Conservation (phyloP, 2,797 vertebrate genomes). For the Acrossocheilus fasciatus region DNA sequence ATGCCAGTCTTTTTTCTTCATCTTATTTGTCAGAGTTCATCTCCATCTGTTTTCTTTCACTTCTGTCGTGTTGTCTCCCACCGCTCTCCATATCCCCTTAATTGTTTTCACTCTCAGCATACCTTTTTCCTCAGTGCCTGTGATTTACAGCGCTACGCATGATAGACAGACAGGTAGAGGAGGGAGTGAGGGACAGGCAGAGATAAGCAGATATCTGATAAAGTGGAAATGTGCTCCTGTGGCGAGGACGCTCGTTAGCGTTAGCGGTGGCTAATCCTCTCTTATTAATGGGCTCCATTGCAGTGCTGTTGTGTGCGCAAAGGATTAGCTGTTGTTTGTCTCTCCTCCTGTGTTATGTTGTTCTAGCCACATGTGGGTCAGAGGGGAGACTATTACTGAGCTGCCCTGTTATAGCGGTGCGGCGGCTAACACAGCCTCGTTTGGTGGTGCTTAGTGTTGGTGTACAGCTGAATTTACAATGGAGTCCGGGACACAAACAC, state of each 20-base stretch:
- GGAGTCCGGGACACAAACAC: constrained; percentile 5
- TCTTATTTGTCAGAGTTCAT: neutral
- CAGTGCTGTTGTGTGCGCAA: constrained; percentile 40
- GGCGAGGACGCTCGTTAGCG: constrained; percentile 43
- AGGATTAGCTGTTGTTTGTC: constrained; percentile 55
- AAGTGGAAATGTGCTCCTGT: constrained; percentile 42
- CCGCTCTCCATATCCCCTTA: constrained; percentile 1
- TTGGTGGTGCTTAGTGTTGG: constrained; percentile 24
- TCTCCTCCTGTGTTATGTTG: constrained; percentile 47
- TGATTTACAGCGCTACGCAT: neutral
- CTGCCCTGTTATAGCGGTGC: neutral
- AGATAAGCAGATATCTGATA: constrained; percentile 47
- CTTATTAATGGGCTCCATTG: constrained; percentile 47
- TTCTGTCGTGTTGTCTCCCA: neutral
- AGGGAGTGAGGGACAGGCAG: constrained; percentile 1
- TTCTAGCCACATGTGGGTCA: constrained; percentile 41
- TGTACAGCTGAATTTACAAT: constrained; percentile 24
- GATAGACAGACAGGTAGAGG: constrained; percentile 23
- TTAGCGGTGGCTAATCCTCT: constrained; percentile 46
- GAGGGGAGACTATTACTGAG: constrained; percentile 40
- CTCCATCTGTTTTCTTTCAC: constrained; percentile 2
- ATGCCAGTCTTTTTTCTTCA: neutral
- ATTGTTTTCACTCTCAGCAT: constrained; percentile 20
- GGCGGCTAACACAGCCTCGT: neutral
- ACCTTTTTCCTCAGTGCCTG: constrained; percentile 9